These are phyloP conservation scores for Fratercula arctica DNA, from an alignment of 2,797 vertebrate species.

Conservation along the genomic window DNA sequence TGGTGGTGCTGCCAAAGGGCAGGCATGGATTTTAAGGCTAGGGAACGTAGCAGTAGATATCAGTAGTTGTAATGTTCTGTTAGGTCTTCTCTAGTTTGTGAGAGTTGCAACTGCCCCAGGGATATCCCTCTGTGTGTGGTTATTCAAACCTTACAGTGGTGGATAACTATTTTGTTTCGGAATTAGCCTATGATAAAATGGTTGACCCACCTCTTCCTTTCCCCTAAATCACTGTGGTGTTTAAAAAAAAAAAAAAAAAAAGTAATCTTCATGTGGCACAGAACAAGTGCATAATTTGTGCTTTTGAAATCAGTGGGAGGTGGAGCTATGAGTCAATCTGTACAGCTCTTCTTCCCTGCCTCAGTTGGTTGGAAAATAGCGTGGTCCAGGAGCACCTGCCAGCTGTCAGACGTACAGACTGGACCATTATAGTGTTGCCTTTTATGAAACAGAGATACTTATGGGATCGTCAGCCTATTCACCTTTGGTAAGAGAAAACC, in stretches of 20 bases:
- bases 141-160: background rate
- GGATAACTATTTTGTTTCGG: background rate
- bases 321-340: conserved; percentile 69
- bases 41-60: background rate
- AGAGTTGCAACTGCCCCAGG: background rate
- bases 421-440: background rate
- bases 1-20: background rate
- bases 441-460: background rate
- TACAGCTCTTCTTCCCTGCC: background rate
- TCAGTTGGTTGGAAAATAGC: background rate
- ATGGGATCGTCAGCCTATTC: conserved; percentile 47
- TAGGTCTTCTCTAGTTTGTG: background rate
- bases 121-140: background rate
- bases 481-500: conserved; percentile 54
- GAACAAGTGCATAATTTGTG: background rate
- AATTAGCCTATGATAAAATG: background rate
- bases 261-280: background rate
- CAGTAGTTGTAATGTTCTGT: background rate
- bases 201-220: background rate
- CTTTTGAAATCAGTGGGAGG: conserved; percentile 59
- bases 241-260: background rate
- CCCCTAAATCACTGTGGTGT: background rate
- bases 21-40: background rate
- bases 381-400: background rate
- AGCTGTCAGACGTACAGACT: background rate